phyloP scores from a whole-genome alignment of 2,888 invertebrate genomes.

The Sympetrum striolatum region DNA sequence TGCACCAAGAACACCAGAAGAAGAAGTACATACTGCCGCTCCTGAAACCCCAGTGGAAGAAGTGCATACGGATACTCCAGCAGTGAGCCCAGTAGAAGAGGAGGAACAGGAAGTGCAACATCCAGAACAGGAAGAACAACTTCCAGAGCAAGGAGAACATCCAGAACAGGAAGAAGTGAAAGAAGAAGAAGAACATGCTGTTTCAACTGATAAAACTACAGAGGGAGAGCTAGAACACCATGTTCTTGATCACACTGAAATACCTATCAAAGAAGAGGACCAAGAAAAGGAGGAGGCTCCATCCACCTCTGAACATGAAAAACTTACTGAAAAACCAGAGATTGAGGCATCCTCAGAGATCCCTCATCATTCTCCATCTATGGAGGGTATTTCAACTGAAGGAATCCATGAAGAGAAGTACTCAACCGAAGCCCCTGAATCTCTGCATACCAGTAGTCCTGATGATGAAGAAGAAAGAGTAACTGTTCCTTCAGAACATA shows the following conservation, averaged over 20 bases:
- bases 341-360: neutral
- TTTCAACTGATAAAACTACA: constrained; percentile 4
- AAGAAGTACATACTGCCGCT: neutral
- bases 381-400: neutral
- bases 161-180: neutral
- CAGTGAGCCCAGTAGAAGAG: neutral
- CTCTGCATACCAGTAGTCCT: neutral
- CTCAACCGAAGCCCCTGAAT: constrained; percentile 10
- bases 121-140: neutral
- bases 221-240: constrained; percentile 37
- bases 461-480: neutral
- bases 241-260: neutral
- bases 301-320: neutral
- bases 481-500: neutral
- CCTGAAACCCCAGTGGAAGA: neutral
- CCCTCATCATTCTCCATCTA: neutral
- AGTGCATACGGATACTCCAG: constrained; percentile 45
- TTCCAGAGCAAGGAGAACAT: neutral
- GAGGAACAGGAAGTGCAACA: neutral
- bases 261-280: neutral
- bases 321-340: constrained; percentile 1
- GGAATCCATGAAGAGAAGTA: neutral
- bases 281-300: neutral
- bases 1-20: neutral
- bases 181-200: neutral